Evolutionary conservation across 1,140 invertebrate species (phyloP), one percentile per base, ranked within the genome.

Genomic region (Aphelinus atriplicis): DNA sequence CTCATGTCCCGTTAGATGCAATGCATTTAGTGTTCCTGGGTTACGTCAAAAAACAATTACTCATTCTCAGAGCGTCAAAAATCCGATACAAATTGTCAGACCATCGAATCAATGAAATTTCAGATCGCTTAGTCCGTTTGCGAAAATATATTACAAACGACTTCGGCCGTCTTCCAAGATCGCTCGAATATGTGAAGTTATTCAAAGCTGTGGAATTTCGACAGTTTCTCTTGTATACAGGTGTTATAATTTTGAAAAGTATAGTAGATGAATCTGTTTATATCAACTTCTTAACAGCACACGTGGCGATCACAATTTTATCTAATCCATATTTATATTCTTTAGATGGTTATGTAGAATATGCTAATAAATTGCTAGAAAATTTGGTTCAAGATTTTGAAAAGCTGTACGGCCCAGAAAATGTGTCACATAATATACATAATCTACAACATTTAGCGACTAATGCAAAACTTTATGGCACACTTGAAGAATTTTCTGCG

Each of bases 171-270:
- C 86, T 84, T 73, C 83, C 86, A 42, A 69, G 85, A 57, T 26
- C 73, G 43, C 67, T 89, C 26, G 64, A 66, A 42, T 82, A 87
- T 47, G 7, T 88, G 46, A 80, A 83, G 3, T 75, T 78, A 57
- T 89, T 84, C 84, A 90, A 89, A 78, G 88, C 86, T 6, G 88
- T 88, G 60, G 87, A 89, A 78, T 86, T 84, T 77, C 76, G 87
- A 62, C 80, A 82, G 63, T 87, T 89, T 78, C 58, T 89, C 5
- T 73, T 89, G n/a, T 89, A 89, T 73, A 86, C 82, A 9, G 87
- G 87, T 4, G 70, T 83, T 50, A 68, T 87, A 46, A 80, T 83
- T 62, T 78, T 89, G n/a, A 81, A 79, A 77, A 70, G 78, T 46
- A 72, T 80, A 61, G 71, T 88, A 63, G n/a, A 72, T 58, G 46